Percentiles rank a stretch among this genome's conserved stretches.
Conservation (phyloP, 2,888 invertebrate species). For the Calameuta pallipes region DNA sequence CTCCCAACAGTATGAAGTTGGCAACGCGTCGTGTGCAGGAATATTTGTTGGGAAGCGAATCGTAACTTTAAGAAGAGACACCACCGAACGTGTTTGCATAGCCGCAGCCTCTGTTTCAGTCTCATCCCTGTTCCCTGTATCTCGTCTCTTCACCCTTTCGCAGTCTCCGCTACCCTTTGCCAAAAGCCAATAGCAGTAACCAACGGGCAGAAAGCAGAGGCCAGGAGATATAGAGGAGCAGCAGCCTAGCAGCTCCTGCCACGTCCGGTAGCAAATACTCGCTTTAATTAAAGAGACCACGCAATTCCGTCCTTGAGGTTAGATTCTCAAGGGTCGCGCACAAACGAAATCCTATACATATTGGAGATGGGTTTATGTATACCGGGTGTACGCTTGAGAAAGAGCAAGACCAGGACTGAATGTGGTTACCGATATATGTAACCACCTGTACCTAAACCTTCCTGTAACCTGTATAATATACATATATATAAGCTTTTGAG, state of each 20-base stretch:
- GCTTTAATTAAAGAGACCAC: constrained; percentile 23
- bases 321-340: constrained; percentile 10
- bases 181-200: neutral
- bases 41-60: neutral
- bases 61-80: constrained; percentile 8
- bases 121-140: neutral
- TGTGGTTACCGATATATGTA: neutral
- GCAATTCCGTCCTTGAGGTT: constrained; percentile 19
- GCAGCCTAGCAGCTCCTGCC: neutral
- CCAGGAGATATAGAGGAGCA: neutral
- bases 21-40: neutral
- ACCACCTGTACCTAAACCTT: neutral
- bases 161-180: neutral
- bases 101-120: constrained; percentile 4
- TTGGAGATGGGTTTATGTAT: neutral
- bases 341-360: constrained; percentile 13
- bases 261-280: constrained; percentile 22
- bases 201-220: neutral
- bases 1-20: neutral
- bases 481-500: too few relatives aligned
- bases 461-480: too few relatives aligned
- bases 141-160: neutral
- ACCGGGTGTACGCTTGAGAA: neutral
- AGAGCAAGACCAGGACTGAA: neutral
- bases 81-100: neutral